A percentile compares a stretch with the other conserved stretches of the same genome.
phyloP scores from a whole-genome alignment of 1,140 invertebrate species.

The Halesus radiatus region DNA sequence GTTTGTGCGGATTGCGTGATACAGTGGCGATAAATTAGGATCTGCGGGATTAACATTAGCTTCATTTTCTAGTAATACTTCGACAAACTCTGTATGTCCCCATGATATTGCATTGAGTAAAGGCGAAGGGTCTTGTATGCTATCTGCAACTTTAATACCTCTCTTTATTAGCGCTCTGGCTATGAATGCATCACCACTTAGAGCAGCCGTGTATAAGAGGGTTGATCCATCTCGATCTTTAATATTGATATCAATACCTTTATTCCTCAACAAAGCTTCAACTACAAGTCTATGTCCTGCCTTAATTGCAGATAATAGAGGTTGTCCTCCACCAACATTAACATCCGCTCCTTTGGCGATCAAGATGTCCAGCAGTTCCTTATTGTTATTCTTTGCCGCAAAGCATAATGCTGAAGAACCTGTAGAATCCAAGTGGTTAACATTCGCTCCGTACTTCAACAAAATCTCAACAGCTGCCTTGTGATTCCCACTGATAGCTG shows the following conservation, averaged over 20 bases:
- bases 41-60: background rate
- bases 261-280: constrained; percentile 8
- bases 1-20: background rate
- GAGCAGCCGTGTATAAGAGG: background rate
- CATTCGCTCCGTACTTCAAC: no score
- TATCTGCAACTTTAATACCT: background rate
- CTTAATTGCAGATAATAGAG: background rate
- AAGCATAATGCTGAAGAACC: background rate
- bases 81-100: background rate
- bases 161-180: background rate
- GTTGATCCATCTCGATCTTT: background rate
- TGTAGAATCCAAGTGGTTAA: no score
- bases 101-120: background rate
- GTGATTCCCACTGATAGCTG: no score
- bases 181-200: background rate
- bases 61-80: background rate
- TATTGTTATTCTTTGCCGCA: background rate
- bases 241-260: background rate
- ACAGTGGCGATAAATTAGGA: background rate
- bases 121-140: background rate
- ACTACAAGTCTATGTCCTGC: background rate
- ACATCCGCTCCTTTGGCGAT: no score
- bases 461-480: no score
- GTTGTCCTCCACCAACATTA: background rate
- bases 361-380: background rate